Conservation (phyloP, 2,888 invertebrate species). For the Thera britannica region DNA sequence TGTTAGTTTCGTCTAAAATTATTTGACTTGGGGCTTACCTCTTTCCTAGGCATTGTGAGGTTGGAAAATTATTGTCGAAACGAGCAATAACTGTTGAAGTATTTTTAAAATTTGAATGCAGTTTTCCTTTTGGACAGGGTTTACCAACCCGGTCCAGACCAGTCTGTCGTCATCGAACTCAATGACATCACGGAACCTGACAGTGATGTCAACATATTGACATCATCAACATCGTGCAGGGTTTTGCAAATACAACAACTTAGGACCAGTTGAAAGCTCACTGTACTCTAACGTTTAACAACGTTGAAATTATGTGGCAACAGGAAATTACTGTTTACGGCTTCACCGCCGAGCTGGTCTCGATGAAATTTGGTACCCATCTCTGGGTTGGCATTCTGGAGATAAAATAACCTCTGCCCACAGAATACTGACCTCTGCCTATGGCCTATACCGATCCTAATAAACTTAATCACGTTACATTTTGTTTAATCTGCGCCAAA, state of each 20-base stretch:
- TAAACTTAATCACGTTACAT: too few species aligned
- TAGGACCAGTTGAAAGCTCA: not conserved
- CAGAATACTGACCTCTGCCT: too few species aligned
- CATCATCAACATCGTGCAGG: slow-evolving; percentile 11
- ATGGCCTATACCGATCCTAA: too few species aligned
- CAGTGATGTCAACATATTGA: slow-evolving; percentile 10
- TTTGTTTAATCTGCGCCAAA: too few species aligned
- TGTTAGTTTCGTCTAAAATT: too few species aligned
- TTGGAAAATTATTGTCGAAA: too few species aligned
- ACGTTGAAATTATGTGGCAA: not conserved
- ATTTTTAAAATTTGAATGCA: not conserved
- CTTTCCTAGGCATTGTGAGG: too few species aligned
- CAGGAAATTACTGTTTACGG: not conserved
- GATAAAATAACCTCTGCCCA: too few species aligned
- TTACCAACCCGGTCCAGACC: not conserved
- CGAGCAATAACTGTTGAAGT: not conserved
- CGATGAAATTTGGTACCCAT: too few species aligned
- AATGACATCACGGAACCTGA: slow-evolving; percentile 27
- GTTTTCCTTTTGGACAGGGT: not conserved
- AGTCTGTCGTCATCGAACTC: not conserved
- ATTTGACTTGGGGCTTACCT: too few species aligned
- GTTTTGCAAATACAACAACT: slow-evolving; percentile 6
- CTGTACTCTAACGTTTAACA: not conserved
- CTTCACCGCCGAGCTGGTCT: too few species aligned
- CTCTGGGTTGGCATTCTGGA: too few species aligned